Evolutionary conservation across 2,113 vertebrate species (phyloP).

Genomic region (Podarcis muralis): DNA sequence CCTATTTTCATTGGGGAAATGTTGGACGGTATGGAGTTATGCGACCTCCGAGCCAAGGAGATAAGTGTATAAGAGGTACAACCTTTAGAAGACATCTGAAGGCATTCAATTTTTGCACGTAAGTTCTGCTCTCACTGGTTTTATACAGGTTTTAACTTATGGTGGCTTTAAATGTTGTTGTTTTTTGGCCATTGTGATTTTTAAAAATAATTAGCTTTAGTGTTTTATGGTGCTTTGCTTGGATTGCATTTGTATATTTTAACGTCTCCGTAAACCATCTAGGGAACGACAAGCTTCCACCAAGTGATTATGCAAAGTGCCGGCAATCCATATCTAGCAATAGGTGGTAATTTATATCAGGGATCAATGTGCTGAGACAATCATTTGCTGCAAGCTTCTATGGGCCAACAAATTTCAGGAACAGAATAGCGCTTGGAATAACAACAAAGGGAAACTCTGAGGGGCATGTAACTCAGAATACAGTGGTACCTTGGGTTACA

Average conservation of each 20-base stretch:
- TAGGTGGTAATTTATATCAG: neutral
- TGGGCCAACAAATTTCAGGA: neutral
- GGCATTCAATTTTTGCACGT: too few relatives aligned
- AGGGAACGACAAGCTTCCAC: neutral
- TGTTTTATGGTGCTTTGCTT: neutral
- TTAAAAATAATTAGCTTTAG: neutral
- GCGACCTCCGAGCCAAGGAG: too few relatives aligned
- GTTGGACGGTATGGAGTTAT: too few relatives aligned
- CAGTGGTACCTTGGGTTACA: too few relatives aligned
- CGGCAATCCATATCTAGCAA: neutral
- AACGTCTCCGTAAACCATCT: neutral
- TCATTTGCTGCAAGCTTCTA: neutral
- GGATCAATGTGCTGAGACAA: slow-evolving; percentile 3
- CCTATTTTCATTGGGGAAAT: too few relatives aligned
- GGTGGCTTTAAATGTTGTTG: neutral
- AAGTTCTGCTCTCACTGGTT: neutral
- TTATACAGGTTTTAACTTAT: neutral
- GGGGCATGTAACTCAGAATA: neutral
- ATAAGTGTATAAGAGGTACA: too few relatives aligned
- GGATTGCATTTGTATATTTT: neutral
- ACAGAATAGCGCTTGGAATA: slow-evolving; percentile 1
- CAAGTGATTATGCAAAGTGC: neutral
- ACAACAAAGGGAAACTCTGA: slow-evolving; percentile 21
- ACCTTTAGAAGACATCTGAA: too few relatives aligned
- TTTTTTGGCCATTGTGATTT: too few relatives aligned